phyloP scores from a whole-genome alignment of 2,797 vertebrate species.

The Sebastes vulpes region DNA sequence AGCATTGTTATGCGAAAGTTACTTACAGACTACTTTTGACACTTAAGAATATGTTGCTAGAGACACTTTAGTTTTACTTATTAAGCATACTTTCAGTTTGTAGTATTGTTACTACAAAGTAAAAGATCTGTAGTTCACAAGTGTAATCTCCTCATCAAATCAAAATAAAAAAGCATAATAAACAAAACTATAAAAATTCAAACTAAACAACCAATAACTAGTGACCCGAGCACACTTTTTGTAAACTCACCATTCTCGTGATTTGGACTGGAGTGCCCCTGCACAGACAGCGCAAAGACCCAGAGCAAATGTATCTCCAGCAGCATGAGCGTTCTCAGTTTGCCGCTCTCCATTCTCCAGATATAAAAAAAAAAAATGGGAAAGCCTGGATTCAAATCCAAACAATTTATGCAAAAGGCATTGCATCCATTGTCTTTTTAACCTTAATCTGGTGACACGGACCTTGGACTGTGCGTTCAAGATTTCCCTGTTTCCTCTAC shows the following conservation, averaged over 20 bases:
- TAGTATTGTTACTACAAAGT: not conserved
- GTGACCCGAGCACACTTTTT: not conserved
- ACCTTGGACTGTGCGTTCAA: not conserved
- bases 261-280: slow-evolving; percentile 28
- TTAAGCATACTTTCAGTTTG: not conserved
- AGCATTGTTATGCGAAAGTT: not conserved
- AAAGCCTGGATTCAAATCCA: not conserved
- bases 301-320: slow-evolving; percentile 66
- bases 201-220: not conserved
- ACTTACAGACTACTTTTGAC: not conserved
- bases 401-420: slow-evolving; percentile 11
- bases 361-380: not conserved
- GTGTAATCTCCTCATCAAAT: not conserved
- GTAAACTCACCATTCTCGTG: slow-evolving; percentile 72
- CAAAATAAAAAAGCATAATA: not conserved
- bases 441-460: not conserved
- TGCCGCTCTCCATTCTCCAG: slow-evolving; percentile 71
- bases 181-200: not conserved
- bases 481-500: slow-evolving; percentile 2
- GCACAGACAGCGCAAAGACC: slow-evolving; percentile 49
- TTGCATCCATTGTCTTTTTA: not conserved
- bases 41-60: not conserved
- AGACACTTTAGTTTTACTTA: not conserved
- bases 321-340: slow-evolving; percentile 51
- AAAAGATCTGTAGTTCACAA: not conserved